Base-by-base conservation (phyloP, 2,888 invertebrate genomes). In the Homarus gammarus region DNA sequence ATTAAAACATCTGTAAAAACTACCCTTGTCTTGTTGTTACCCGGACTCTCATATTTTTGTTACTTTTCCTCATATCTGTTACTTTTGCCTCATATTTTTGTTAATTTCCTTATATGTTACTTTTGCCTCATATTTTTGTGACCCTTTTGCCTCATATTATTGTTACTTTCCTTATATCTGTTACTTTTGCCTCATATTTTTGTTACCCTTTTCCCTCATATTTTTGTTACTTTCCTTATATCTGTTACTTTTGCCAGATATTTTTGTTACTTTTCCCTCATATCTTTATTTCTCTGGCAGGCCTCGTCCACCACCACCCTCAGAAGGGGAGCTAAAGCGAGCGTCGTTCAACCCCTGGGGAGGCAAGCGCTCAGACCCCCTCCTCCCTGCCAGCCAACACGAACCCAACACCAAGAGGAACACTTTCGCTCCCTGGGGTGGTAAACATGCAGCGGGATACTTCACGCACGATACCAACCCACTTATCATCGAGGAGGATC, bases 301-400 rank as follows among this genome's bases (percentile, higher is more conserved):
- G n/a, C 33, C 36, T 72, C 83, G 44, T 18, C 40, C 5, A 15
- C 27, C 31, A 12, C 84, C 73, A 15, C 18, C 75, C 15, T 22
- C 36, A 10, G 84, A 84, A n/a, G 73, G 72, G 15, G 81, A 87
- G 31, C 31, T 87, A 33, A 87, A 87, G 61, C 79, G 87, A 22
- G 87, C 87, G n/a, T 33, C 81, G 12, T 87, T 81, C 73, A 79
- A 51, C 18, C 87, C 79, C 10, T 81, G 75, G 81, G 82, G 82
- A 61, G 82, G 87, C 2, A 82, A 72, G 36, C 83, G n/a, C 2
- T 84, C 72, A 10, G 33, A 36, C n/a, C 51, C 22, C 49, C 15
- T 36, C 73, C n/a, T 49, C 51, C 36, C 10, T 38, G n/a, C n/a
- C 6, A 33, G 49, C 49, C 33, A 49, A 2, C 18, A 85, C 10